phyloP scores from a whole-genome alignment of 92 coral and sea anemone genomes.

The Porites rus region DNA sequence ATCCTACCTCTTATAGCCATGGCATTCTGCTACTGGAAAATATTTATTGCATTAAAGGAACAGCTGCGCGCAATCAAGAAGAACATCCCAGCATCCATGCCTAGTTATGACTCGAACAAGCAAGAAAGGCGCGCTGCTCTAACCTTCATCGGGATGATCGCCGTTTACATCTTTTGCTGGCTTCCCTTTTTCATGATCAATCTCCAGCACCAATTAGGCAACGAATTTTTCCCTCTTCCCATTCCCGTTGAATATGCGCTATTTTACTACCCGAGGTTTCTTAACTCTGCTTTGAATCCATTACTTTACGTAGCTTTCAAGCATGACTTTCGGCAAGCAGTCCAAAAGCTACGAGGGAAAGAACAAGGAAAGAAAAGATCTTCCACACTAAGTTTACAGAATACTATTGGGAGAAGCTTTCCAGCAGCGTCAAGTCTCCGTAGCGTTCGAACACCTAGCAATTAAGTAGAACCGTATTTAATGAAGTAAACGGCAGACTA shows the following conservation, averaged over 20 bases:
- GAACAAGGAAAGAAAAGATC: background rate
- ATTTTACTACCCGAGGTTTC: constrained; percentile 70
- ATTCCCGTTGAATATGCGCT: constrained; percentile 62
- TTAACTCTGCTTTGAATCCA: constrained; percentile 70
- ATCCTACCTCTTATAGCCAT: constrained; percentile 11
- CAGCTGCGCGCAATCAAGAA: constrained; percentile 14
- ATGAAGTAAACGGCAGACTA: background rate
- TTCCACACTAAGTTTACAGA: constrained; percentile 3
- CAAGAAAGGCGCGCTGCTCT: constrained; percentile 47
- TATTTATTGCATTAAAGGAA: constrained; percentile 1
- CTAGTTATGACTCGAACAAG: background rate
- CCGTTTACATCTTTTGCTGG: constrained; percentile 69
- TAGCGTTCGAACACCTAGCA: background rate
- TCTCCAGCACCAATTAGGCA: constrained; percentile 42
- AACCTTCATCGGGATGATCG: constrained; percentile 58
- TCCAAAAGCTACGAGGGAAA: background rate
- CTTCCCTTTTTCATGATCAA: constrained; percentile 64
- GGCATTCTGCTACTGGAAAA: constrained; percentile 10
- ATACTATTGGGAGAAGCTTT: constrained; percentile 3
- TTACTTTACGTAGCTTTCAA: constrained; percentile 68
- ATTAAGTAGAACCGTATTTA: background rate
- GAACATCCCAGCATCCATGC: background rate
- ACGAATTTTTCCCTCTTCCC: constrained; percentile 32
- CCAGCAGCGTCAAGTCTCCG: background rate
- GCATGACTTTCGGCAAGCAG: constrained; percentile 74